phyloP scores from a whole-genome alignment of 2,113 vertebrate species.

The Notiomystis cincta region DNA sequence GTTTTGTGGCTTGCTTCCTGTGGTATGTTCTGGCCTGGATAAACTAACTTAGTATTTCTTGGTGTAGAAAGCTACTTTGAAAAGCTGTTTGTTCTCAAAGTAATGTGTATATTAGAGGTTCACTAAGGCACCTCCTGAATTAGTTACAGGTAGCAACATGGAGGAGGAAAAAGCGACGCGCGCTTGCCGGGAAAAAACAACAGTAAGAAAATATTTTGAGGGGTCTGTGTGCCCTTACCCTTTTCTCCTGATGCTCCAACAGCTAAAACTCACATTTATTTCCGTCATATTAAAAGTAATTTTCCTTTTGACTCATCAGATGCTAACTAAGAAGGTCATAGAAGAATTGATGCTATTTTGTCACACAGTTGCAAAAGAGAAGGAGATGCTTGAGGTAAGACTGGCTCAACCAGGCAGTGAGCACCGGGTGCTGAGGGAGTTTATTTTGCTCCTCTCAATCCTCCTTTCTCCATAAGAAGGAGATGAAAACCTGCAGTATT shows the following conservation, averaged over 20 bases:
- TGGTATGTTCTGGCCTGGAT: background rate
- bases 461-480: background rate
- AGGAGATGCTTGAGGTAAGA: slow-evolving; percentile 69
- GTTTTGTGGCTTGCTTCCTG: background rate
- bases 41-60: background rate
- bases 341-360: slow-evolving; percentile 67
- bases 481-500: background rate
- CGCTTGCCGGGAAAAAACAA: slow-evolving; percentile 31
- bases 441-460: background rate
- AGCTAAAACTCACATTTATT: background rate
- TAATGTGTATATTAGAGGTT: background rate
- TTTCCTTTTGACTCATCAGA: slow-evolving; percentile 43
- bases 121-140: background rate
- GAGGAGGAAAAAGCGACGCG: background rate
- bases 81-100: background rate
- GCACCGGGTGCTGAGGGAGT: background rate
- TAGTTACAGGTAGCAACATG: slow-evolving; percentile 55
- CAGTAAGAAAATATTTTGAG: slow-evolving; percentile 57
- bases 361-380: slow-evolving; percentile 57
- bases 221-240: background rate
- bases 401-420: background rate
- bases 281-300: background rate
- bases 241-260: background rate
- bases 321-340: slow-evolving; percentile 60
- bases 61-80: background rate